Base-by-base conservation (phyloP, 2,888 invertebrate genomes). In the Nemapogon koenigi region DNA sequence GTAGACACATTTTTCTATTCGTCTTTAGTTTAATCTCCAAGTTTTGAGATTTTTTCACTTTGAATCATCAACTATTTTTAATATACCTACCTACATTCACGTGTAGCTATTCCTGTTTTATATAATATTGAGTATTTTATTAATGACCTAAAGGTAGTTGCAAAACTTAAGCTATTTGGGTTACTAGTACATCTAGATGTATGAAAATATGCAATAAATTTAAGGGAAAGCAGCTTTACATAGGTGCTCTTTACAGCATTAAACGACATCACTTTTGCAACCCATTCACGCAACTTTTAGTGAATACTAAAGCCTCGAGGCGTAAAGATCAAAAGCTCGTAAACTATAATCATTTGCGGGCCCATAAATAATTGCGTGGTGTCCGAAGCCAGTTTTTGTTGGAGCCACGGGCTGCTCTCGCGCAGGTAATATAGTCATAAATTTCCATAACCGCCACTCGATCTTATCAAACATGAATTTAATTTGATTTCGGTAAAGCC, bases 401-500 rank as follows among this genome's bases (percentile, higher is more conserved):
- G 32, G 30, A 27, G 32, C 48, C 53, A 55, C 54, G 63, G 31
- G 31, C 60, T 72, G 76, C 73, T 72, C 67, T 57, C 52, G 71
- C 70, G 71, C 76, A 76, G 75, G 76, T 78, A 78, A 78, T 78
- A 78, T 76, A 78, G 78, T 76, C 78, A 78, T 76, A 78, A 78
- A 78, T 78, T 76, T 75, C 71, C 75, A 76, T 78, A 78, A 76
- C 76, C 71, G 73, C 75, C 76, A 75, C 67, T 73, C 73, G 78
- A 78, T 78, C 71, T 76, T 78, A 78, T 78, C 76, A 73, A 75
- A 73, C 72, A 75, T 72, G 75, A 73, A 75, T 78, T 78, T 76
- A 78, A 78, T 78, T 78, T 76, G 78, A 76, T 78, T 76, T 72
- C 51, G 66, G 69, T 52, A 66, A 67, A 72, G 53, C 76, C 76